These are phyloP conservation scores for Nycteola revayana DNA, from an alignment of 2,888 invertebrate genomes.

Conservation along the genomic window DNA sequence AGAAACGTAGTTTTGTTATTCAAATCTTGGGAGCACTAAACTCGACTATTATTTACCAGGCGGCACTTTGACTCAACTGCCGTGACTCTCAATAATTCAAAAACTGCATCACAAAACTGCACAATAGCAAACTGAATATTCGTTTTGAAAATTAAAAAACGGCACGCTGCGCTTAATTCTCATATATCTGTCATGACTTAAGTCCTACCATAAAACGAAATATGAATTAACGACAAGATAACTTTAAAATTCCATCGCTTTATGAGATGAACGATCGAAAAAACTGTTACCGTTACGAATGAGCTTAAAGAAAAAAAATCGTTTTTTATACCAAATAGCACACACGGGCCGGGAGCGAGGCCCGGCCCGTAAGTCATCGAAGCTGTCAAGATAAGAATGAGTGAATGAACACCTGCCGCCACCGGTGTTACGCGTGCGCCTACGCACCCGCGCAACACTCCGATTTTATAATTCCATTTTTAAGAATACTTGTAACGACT, in stretches of 20 bases:
- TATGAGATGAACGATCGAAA: slow-evolving; percentile 63
- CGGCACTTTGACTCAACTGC: slow-evolving; percentile 38
- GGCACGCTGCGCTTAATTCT: slow-evolving; percentile 31
- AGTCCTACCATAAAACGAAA: slow-evolving; percentile 53
- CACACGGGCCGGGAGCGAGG: slow-evolving; percentile 59
- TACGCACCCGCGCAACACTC: slow-evolving; percentile 55
- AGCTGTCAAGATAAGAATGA: slow-evolving; percentile 81
- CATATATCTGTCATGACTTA: slow-evolving; percentile 61
- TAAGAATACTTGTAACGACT: slow-evolving; percentile 32
- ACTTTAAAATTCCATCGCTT: slow-evolving; percentile 56
- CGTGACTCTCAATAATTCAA: slow-evolving; percentile 36
- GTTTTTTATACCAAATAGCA: slow-evolving; percentile 68
- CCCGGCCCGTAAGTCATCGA: slow-evolving; percentile 75
- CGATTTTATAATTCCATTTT: slow-evolving; percentile 49
- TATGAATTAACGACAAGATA: slow-evolving; percentile 56
- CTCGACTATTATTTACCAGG: slow-evolving; percentile 37
- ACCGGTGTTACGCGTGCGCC: slow-evolving; percentile 78
- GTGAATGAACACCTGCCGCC: slow-evolving; percentile 79
- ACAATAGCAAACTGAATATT: slow-evolving; percentile 28
- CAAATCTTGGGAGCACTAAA: slow-evolving; percentile 40
- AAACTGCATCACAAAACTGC: slow-evolving; percentile 31
- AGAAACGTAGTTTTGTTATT: slow-evolving; percentile 45
- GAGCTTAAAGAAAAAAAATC: slow-evolving; percentile 66
- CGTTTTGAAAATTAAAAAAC: slow-evolving; percentile 30
- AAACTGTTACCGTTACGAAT: slow-evolving; percentile 78